phyloP scores from a whole-genome alignment of 2,888 invertebrate species.

The Atrina japonica region DNA sequence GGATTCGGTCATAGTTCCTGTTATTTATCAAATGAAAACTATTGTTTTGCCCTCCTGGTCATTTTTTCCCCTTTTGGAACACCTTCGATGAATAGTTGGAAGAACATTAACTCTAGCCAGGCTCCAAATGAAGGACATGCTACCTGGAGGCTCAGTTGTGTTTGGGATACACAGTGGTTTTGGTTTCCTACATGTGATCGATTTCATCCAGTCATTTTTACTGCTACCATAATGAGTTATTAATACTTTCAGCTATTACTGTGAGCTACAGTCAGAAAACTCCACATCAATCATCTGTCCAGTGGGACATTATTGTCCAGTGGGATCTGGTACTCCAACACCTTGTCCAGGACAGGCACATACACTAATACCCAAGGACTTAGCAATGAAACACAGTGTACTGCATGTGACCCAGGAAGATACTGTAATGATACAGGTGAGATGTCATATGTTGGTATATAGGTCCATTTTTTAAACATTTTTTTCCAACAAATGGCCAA shows the following conservation, averaged over 20 bases:
- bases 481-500: too few relatives aligned
- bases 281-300: constrained; percentile 70
- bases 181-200: not conserved
- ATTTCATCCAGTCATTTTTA: not conserved
- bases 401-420: constrained; percentile 72
- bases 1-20: too few relatives aligned
- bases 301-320: constrained; percentile 66
- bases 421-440: constrained; percentile 79
- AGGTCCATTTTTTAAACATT: too few relatives aligned
- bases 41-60: too few relatives aligned
- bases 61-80: too few relatives aligned
- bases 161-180: too few relatives aligned
- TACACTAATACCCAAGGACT: constrained; percentile 70
- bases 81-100: too few relatives aligned
- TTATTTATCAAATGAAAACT: too few relatives aligned
- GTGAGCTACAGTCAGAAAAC: constrained; percentile 69
- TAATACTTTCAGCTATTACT: constrained; percentile 73
- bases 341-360: constrained; percentile 72
- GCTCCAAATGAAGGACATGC: not conserved
- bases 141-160: too few relatives aligned
- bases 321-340: constrained; percentile 63
- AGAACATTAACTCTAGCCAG: too few relatives aligned
- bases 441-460: too few relatives aligned
- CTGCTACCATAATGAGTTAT: too few relatives aligned
- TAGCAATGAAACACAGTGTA: constrained; percentile 67